phyloP scores from a whole-genome alignment of 2,113 vertebrate genomes.

The Lophius piscatorius region DNA sequence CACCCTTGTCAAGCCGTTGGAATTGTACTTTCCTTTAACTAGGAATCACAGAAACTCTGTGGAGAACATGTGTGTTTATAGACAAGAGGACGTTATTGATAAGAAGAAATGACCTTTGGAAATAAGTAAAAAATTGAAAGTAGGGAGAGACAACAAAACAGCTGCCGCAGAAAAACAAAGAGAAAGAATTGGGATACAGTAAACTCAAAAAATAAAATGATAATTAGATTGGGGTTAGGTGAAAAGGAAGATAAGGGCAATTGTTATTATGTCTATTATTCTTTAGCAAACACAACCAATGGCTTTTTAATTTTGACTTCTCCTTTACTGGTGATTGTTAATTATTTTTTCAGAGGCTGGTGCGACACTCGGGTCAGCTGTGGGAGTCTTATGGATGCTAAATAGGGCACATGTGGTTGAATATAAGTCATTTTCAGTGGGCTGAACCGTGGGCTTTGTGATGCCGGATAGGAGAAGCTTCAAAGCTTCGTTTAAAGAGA shows the following conservation, averaged over 20 bases:
- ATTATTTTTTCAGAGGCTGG: conserved; percentile 91
- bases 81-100: conserved; percentile 3
- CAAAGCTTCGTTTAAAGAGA: conserved; percentile 89
- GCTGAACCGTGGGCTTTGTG: conserved; percentile 79
- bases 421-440: conserved; percentile 73
- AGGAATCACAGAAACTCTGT: conserved; percentile 66
- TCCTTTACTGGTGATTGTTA: conserved; percentile 87
- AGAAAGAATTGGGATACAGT: no score
- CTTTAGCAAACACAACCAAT: conserved; percentile 76
- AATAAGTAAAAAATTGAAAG: background rate
- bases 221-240: no score
- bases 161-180: background rate
- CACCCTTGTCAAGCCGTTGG: conserved; percentile 29
- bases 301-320: conserved; percentile 79
- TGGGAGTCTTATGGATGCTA: conserved; percentile 93
- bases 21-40: conserved; percentile 62
- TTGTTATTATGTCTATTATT: conserved; percentile 55
- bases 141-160: background rate
- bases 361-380: conserved; percentile 85
- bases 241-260: no score
- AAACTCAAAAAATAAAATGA: no score
- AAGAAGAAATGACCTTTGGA: conserved; percentile 6
- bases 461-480: conserved; percentile 87
- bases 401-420: conserved; percentile 81
- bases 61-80: conserved; percentile 51